Evolutionary conservation across 2,797 vertebrate species (phyloP).

Genomic region (Sebastes wilsoni): DNA sequence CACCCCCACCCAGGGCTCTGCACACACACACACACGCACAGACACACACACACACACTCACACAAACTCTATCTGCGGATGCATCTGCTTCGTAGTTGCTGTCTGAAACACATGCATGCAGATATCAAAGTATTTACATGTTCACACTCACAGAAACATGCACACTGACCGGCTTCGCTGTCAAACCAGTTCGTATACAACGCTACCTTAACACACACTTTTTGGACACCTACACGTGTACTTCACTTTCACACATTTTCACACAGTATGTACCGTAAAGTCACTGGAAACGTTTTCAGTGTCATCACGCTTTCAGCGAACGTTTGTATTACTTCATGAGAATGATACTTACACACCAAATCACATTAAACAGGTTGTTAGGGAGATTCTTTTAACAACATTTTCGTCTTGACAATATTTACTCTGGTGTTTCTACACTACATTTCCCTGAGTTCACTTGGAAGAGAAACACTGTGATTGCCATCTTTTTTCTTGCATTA

Average conservation of each 20-base stretch:
- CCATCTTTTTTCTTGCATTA: background rate
- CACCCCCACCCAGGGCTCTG: slow-evolving; percentile 68
- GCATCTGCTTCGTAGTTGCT: slow-evolving; percentile 7
- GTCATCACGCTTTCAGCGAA: background rate
- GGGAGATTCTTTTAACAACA: background rate
- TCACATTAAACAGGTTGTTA: background rate
- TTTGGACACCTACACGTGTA: background rate
- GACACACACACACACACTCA: slow-evolving; percentile 25
- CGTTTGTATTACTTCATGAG: background rate
- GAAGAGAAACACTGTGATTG: background rate
- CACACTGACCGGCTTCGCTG: background rate
- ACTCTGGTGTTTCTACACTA: background rate
- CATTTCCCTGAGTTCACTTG: background rate
- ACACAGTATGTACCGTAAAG: background rate
- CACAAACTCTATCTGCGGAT: slow-evolving; percentile 16
- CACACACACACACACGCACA: slow-evolving; percentile 30
- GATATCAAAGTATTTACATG: background rate
- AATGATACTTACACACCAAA: background rate
- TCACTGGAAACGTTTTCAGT: background rate
- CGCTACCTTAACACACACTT: background rate
- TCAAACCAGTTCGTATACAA: background rate
- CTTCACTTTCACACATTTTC: background rate
- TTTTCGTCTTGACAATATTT: background rate
- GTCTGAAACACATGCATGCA: slow-evolving; percentile 10
- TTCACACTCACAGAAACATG: background rate